Conservation (phyloP, 2,888 invertebrate species). For the Pammene fasciana region DNA sequence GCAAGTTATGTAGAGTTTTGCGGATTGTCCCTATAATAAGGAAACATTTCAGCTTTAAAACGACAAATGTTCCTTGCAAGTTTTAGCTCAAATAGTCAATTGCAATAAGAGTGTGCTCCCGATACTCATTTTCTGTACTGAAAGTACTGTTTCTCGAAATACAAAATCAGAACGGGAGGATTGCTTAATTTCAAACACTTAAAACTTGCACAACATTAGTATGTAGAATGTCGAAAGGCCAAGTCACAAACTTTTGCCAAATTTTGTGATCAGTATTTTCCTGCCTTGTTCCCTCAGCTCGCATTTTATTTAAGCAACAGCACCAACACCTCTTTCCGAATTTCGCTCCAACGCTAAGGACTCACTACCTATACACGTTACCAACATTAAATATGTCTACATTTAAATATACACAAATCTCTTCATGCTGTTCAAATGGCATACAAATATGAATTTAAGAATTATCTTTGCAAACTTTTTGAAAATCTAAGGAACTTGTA, state of each 20-base stretch:
- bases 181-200: background rate
- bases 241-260: background rate
- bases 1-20: slow-evolving; percentile 30
- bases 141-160: too few species aligned
- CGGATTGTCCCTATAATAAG: slow-evolving; percentile 1
- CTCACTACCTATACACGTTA: slow-evolving; percentile 58
- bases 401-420: slow-evolving; percentile 51
- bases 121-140: too few species aligned
- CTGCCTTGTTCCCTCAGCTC: background rate
- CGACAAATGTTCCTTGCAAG: background rate
- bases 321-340: slow-evolving; percentile 50
- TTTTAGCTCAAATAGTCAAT: too few species aligned
- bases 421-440: slow-evolving; percentile 51
- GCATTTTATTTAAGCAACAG: slow-evolving; percentile 43
- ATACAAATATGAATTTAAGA: slow-evolving; percentile 41
- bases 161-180: background rate
- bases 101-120: too few species aligned
- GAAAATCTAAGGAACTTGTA: background rate
- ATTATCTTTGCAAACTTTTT: background rate
- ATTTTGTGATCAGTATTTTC: background rate
- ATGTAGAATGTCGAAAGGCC: background rate
- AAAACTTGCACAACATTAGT: background rate
- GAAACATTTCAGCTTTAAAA: background rate
- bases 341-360: slow-evolving; percentile 54
- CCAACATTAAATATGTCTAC: slow-evolving; percentile 52